Evolutionary conservation across 1,140 invertebrate species (phyloP).

Genomic region (Akabosia matsudoensis): DNA sequence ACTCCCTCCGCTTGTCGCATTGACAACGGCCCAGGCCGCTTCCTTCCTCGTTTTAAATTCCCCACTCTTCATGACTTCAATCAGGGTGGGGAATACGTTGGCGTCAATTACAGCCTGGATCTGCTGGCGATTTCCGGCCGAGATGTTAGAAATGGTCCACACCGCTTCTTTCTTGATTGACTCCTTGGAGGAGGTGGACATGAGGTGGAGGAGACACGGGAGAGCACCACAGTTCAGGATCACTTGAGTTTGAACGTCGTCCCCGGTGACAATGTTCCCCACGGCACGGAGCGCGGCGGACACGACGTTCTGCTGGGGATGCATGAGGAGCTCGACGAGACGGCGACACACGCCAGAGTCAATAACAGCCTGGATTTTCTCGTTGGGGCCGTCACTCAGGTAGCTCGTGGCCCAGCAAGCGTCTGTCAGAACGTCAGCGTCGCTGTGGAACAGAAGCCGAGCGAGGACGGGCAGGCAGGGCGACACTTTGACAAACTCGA

Average conservation of each 20-base stretch:
- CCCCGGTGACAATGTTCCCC: constrained; percentile 96
- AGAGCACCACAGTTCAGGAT: constrained; percentile 87
- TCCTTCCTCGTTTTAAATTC: constrained; percentile 97
- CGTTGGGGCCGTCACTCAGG: constrained; percentile 93
- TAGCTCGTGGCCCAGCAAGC: constrained; percentile 95
- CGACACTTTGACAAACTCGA: constrained; percentile 82
- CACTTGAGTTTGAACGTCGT: constrained; percentile 94
- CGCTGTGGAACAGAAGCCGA: constrained; percentile 79
- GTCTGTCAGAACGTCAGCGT: constrained; percentile 88
- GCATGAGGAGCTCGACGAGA: constrained; percentile 90
- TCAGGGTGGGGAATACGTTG: constrained; percentile 88
- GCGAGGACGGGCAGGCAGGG: constrained; percentile 82
- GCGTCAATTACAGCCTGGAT: constrained; percentile 95
- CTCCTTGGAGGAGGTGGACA: constrained; percentile 72
- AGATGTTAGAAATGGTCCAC: constrained; percentile 98
- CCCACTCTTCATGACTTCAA: constrained; percentile 83
- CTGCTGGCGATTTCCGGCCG: constrained; percentile 90
- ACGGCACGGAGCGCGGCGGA: constrained; percentile 91
- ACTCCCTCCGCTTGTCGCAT: constrained; percentile 92
- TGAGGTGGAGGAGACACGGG: constrained; percentile 75
- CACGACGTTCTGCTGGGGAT: constrained; percentile 85
- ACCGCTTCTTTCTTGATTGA: constrained; percentile 92
- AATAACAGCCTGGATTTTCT: constrained; percentile 97
- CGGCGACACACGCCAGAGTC: constrained; percentile 91
- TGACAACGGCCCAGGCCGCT: constrained; percentile 96